phyloP scores from a whole-genome alignment of 2,113 vertebrate species.

The Odontesthes bonariensis region DNA sequence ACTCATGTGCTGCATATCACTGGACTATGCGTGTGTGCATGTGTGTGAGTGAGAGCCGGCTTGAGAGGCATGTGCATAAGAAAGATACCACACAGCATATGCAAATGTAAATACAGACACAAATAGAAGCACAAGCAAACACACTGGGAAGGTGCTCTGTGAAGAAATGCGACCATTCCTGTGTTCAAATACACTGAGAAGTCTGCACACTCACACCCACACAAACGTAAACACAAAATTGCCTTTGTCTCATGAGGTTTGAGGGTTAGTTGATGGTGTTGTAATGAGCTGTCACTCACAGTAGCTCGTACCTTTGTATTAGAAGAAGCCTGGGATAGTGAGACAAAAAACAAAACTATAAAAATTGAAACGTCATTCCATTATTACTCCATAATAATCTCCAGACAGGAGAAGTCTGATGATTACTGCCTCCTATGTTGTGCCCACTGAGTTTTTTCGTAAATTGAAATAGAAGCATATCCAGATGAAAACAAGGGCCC shows the following conservation, averaged over 20 bases:
- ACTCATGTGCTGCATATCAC: slow-evolving; percentile 64
- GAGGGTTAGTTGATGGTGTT: slow-evolving; percentile 45
- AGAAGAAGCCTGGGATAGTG: slow-evolving; percentile 24
- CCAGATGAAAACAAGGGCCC: background rate
- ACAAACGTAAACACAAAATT: slow-evolving; percentile 13
- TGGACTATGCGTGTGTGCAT: slow-evolving; percentile 30
- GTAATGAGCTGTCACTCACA: slow-evolving; percentile 71
- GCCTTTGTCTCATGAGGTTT: slow-evolving; percentile 47
- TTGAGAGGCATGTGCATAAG: slow-evolving; percentile 59
- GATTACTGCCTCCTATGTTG: background rate
- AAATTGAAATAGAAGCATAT: slow-evolving; percentile 3
- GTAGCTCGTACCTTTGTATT: slow-evolving; percentile 38
- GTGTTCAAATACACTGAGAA: slow-evolving; percentile 11
- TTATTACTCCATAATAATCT: background rate
- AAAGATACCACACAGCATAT: slow-evolving; percentile 69
- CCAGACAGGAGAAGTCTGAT: background rate
- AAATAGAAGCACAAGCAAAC: slow-evolving; percentile 60
- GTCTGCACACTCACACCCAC: background rate
- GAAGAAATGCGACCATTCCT: slow-evolving; percentile 28
- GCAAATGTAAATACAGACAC: slow-evolving; percentile 73
- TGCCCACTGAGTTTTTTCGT: background rate
- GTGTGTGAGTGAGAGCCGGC: slow-evolving; percentile 49
- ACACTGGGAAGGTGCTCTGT: slow-evolving; percentile 7
- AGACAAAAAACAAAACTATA: background rate
- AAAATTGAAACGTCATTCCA: background rate